Percentiles rank a stretch among this genome's conserved stretches.
Evolutionary conservation across 2,888 invertebrate genomes (phyloP).

Genomic region (Drosophila neotestacea): DNA sequence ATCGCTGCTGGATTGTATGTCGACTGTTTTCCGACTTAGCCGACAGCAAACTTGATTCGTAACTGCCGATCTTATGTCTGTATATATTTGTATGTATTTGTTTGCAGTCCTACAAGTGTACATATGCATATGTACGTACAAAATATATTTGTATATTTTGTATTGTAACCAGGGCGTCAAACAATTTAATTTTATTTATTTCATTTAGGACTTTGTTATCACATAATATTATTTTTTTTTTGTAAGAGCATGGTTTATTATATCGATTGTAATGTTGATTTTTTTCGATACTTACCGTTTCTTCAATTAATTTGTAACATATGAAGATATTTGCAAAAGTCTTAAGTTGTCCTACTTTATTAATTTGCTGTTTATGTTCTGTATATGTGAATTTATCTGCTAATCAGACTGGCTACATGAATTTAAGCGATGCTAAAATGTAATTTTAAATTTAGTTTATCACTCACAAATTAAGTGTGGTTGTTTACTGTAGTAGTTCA

Average conservation of each 20-base stretch:
- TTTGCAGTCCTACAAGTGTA: not conserved
- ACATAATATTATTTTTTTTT: too few species aligned
- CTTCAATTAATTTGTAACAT: too few species aligned
- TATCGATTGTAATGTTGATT: too few species aligned
- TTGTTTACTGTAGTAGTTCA: not conserved
- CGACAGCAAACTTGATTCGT: slow-evolving; percentile 24
- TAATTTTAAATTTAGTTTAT: not conserved
- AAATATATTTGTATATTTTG: slow-evolving; percentile 5
- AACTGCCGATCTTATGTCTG: not conserved
- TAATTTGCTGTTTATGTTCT: too few species aligned
- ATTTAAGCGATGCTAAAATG: not conserved
- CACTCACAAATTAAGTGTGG: not conserved
- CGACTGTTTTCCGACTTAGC: slow-evolving; percentile 10
- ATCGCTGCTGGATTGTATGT: slow-evolving; percentile 11
- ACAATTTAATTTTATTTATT: not conserved
- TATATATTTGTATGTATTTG: slow-evolving; percentile 8
- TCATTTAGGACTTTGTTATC: too few species aligned
- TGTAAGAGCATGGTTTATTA: too few species aligned
- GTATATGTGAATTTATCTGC: too few species aligned
- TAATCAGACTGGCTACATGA: too few species aligned
- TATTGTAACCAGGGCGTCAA: slow-evolving; percentile 39
- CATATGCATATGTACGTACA: not conserved
- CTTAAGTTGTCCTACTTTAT: too few species aligned
- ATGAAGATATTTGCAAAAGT: too few species aligned
- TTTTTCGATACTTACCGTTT: too few species aligned